Conservation (phyloP, 2,797 vertebrate species). For the Macropodus opercularis region DNA sequence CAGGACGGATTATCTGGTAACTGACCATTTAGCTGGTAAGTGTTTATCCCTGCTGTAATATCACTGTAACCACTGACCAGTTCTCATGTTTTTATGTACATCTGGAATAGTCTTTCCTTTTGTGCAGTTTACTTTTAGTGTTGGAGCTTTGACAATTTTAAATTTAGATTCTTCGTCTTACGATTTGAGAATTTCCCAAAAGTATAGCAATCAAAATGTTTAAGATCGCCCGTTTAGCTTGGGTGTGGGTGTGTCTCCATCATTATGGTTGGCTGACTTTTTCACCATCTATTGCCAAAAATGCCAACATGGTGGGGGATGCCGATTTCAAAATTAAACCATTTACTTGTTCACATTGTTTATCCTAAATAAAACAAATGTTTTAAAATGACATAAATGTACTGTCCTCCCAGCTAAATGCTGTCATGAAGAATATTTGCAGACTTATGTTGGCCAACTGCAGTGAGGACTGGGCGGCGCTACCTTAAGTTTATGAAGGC, state of each 20-base stretch:
- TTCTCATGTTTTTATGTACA: no score
- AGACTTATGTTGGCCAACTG: slow-evolving; percentile 14
- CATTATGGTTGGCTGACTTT: neutral
- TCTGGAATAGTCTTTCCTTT: neutral
- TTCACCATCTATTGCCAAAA: neutral
- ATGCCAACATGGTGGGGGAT: neutral
- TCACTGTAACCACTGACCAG: neutral
- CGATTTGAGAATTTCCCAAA: no score
- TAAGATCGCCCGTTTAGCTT: neutral
- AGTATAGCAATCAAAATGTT: neutral
- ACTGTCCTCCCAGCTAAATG: no score
- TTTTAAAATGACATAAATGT: neutral
- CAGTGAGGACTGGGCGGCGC: slow-evolving; percentile 27
- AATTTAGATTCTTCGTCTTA: no score
- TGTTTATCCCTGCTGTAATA: slow-evolving; percentile 16
- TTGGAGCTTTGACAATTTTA: neutral
- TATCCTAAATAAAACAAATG: no score
- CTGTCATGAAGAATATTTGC: neutral
- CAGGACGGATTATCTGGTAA: slow-evolving; percentile 99
- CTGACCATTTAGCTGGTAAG: slow-evolving; percentile 99
- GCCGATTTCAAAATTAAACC: neutral
- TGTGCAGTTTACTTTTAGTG: neutral
- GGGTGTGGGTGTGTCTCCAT: neutral
- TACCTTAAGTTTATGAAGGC: slow-evolving; percentile 63
- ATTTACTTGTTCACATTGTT: neutral